These are phyloP conservation scores for Microcebus griseorufus DNA, from an alignment of 2,113 vertebrate genomes.

Conservation along the genomic window DNA sequence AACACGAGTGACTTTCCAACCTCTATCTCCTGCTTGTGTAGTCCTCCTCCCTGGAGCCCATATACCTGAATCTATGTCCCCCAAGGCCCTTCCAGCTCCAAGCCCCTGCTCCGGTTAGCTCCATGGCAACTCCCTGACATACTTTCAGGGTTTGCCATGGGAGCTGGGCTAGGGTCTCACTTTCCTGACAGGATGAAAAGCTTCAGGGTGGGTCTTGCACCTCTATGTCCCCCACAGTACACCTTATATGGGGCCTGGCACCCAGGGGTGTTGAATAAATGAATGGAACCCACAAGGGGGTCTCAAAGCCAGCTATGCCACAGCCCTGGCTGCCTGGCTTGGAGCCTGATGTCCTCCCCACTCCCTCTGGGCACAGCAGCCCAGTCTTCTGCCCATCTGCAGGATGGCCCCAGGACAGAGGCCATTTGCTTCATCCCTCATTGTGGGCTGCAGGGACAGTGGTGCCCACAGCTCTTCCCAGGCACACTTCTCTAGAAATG, in stretches of 20 bases:
- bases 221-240: background rate
- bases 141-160: background rate
- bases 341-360: background rate
- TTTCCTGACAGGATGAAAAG: background rate
- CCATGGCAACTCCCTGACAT: background rate
- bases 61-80: background rate
- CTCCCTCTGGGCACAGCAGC: background rate
- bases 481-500: background rate
- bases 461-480: background rate
- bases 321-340: background rate
- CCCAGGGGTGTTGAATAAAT: background rate
- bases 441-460: too few species aligned
- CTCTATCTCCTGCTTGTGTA: rapidly evolving
- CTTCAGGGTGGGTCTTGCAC: background rate
- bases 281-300: background rate
- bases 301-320: background rate
- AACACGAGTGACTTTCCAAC: background rate
- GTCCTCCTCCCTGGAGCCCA: background rate
- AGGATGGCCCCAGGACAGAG: background rate
- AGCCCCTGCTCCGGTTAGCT: background rate
- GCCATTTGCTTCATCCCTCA: background rate
- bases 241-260: background rate
- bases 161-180: background rate
- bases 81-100: background rate
- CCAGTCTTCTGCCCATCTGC: background rate